These are phyloP conservation scores for Pedionomus torquatus DNA, from an alignment of 2,113 vertebrate genomes.

Conservation along the genomic window DNA sequence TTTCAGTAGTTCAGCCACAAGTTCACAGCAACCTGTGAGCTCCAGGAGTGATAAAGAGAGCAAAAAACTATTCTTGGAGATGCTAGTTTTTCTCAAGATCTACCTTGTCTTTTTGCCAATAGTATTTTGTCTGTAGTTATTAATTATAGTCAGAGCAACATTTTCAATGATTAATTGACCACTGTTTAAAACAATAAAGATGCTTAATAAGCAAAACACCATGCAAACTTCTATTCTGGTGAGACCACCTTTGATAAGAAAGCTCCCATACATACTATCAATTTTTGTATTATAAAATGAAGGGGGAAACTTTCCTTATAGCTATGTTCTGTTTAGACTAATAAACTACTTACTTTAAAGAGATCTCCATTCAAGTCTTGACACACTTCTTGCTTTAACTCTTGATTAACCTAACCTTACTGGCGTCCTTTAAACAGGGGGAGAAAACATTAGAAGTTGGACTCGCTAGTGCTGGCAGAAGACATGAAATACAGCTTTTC, in stretches of 20 bases:
- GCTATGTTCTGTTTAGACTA: background rate
- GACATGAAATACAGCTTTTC: background rate
- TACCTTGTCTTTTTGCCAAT: slow-evolving; percentile 52
- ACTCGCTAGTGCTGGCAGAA: accelerated
- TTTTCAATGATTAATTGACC: slow-evolving; percentile 76
- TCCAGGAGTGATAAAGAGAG: background rate
- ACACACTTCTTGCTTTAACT: background rate
- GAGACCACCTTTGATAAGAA: background rate
- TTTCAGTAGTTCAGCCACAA: background rate
- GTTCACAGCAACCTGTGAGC: background rate
- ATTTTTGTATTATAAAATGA: background rate
- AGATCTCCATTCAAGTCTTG: background rate
- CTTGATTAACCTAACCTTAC: background rate
- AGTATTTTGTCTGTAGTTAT: slow-evolving; percentile 63
- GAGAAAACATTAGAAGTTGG: background rate
- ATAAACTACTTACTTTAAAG: background rate
- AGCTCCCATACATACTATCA: background rate
- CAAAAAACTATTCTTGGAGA: slow-evolving; percentile 53
- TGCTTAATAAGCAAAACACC: slow-evolving; percentile 64
- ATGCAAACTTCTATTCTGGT: background rate
- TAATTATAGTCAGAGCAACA: slow-evolving; percentile 75
- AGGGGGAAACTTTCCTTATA: background rate
- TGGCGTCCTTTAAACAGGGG: background rate
- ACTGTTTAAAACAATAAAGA: slow-evolving; percentile 69
- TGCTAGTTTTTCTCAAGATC: slow-evolving; percentile 31